Evolutionary conservation across 2,797 vertebrate species (phyloP).

Genomic region (Lemur catta): DNA sequence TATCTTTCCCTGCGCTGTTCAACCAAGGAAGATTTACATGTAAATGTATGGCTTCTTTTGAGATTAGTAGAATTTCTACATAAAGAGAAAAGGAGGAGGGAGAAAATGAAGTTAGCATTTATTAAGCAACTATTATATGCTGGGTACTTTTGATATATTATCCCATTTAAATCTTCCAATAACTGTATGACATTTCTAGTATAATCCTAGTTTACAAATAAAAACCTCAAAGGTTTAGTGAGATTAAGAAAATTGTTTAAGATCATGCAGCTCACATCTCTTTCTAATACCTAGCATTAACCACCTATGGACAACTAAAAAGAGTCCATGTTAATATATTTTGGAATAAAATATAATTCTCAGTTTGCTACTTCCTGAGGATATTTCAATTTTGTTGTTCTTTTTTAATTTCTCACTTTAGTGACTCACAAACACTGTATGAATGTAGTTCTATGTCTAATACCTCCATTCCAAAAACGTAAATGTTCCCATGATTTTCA

Average conservation of each 20-base stretch:
- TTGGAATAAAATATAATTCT: background rate
- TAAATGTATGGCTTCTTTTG: conserved; percentile 24
- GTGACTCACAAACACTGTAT: background rate
- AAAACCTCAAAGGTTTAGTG: background rate
- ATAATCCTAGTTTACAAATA: background rate
- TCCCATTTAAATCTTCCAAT: background rate
- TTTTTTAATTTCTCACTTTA: background rate
- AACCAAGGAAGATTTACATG: conserved; percentile 39
- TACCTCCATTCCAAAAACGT: background rate
- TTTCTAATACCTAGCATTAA: background rate
- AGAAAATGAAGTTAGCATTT: conserved; percentile 35
- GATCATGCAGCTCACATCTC: background rate
- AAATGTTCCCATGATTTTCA: background rate
- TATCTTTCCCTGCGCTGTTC: conserved; percentile 62
- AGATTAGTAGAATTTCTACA: conserved; percentile 42
- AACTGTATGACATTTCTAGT: background rate
- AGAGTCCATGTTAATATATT: background rate
- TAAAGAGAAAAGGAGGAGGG: background rate
- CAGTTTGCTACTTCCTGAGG: background rate
- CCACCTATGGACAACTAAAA: background rate
- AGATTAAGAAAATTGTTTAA: conserved; percentile 29
- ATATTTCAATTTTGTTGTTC: background rate
- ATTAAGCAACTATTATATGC: conserved; percentile 31
- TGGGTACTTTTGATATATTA: background rate
- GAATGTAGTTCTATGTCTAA: background rate